Base-by-base conservation (phyloP, 2,113 vertebrate genomes). In the Hippocampus abdominalis region DNA sequence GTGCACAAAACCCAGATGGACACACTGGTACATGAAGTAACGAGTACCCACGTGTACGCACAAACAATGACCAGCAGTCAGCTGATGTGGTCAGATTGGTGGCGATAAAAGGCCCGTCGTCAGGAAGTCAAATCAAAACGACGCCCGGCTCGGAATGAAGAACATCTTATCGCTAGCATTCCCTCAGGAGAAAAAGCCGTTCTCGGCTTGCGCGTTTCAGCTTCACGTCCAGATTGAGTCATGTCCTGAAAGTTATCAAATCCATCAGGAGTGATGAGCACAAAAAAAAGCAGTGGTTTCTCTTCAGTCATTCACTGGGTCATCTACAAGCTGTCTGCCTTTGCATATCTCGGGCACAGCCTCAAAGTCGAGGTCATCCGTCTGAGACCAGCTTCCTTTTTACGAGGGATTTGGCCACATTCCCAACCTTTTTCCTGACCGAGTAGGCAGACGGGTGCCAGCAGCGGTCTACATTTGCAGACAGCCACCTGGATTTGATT, bases 61-160 rank as follows among this genome's bases (percentile, higher is more conserved):
- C 32, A 74, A 73, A 69, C 68, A 66, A 63, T 73, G 68, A 77
- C 16, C 64, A 70, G 29, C 78, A 76, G 72, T 13, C 64, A 70
- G 29, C 78, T 77, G 72, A 75, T 85, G 67, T 79, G 72, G 79
- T 74, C 76, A 77, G 81, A 77, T 75, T 74, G 53, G 78, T 59
- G 64, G 73, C 86, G 78, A 86, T 82, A 80, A 87, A 76, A 74
- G 72, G 80, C 68, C 81, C 84, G 79, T 67, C 84, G 80, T 83
- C 70, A 78, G 76, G 78, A 29, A 74, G 77, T 82, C 70, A 78
- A 81, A 70, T 71, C 70, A 49, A 82, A 80, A 70, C 69, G 78
- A 78, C 56, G 73, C 71, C 27, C 74, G 69, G 73, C 36, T 73
- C 69, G 2, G 87, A 85, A 90, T 89, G 87, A 88, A 74, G 64